Base-by-base conservation (phyloP, 2,113 vertebrate genomes). In the Nothocercus nigrocapillus region DNA sequence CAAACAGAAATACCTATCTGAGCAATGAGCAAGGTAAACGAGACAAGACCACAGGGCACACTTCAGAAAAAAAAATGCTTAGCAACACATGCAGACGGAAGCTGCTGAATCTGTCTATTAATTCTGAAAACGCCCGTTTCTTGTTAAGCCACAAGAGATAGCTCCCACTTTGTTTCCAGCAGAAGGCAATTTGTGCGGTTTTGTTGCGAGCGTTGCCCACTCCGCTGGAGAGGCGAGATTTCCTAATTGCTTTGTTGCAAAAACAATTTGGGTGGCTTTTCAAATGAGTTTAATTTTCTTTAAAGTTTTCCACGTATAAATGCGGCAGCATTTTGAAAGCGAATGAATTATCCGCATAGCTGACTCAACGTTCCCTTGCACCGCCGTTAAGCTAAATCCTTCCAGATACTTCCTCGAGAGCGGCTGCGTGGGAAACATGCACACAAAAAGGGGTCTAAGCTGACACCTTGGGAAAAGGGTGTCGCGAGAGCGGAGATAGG, bases 251-350 rank as follows among this genome's bases (percentile, higher is more conserved):
- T 98, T 96, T 97, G 93, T 97, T 96, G 82, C 79, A 94, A 94
- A 96, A 94, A 94, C 91, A 97, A 96, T 97, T 97, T 97, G 95
- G 97, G 80, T 94, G 75, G 61, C 36, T 86, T 91, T 90, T 96
- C 97, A 91, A 97, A 97, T 96, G 95, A 97, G 80, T 97, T 98
- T 97, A 96, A 97, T 98, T 97, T 98, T 96, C 96, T 96, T 95
- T 97, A 95, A 97, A 96, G 75, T 96, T 98, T 97, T 95, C 89
- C 79, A 44, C 51, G 87, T 95, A 91, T 95, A 96, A 97, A 93
- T 34, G 94, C 77, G 74, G 75, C 47, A 88, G 84, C 90, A 82
- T 88, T 96, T 61, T 89, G 85, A 96, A 97, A 96, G 96, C 94
- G 96, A 97, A 97, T 95, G 95, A 97, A 97, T 96, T 97, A 96